Conservation (phyloP, 2,113 vertebrate species). For the Dipodomys ordii region DNA sequence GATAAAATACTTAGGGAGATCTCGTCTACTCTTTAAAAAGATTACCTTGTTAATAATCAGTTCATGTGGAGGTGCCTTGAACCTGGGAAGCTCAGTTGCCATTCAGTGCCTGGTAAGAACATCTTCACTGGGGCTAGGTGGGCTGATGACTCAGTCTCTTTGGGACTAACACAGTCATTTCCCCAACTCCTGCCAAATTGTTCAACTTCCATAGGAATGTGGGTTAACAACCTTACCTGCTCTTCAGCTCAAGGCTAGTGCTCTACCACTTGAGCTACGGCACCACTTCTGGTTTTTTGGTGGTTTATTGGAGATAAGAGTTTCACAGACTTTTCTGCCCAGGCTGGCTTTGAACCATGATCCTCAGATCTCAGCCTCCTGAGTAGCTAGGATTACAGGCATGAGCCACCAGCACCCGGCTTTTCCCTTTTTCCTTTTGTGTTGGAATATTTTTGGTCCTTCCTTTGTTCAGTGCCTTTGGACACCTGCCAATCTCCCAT, state of each 20-base stretch:
- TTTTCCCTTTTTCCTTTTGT: not conserved
- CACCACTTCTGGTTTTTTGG: too few relatives aligned
- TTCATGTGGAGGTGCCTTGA: not conserved
- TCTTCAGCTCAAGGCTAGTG: too few relatives aligned
- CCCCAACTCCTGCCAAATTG: not conserved
- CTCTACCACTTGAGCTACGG: too few relatives aligned
- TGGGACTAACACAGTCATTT: not conserved
- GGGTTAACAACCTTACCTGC: not conserved
- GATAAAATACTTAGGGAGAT: not conserved
- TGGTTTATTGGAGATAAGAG: too few relatives aligned
- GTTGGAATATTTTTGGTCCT: not conserved
- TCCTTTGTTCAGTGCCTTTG: not conserved
- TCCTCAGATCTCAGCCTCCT: too few relatives aligned
- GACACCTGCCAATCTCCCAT: not conserved
- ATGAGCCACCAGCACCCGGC: too few relatives aligned
- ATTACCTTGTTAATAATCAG: not conserved
- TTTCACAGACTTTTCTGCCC: too few relatives aligned
- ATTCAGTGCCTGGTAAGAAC: not conserved
- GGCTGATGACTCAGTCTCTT: not conserved
- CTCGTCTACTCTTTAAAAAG: not conserved
- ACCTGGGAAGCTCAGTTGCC: not conserved
- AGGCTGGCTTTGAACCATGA: too few relatives aligned
- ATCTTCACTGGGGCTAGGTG: not conserved
- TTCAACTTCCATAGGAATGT: not conserved
- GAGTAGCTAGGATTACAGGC: too few relatives aligned